Evolutionary conservation across 2,113 vertebrate genomes (phyloP).

Genomic region (Taurulus bubalis): DNA sequence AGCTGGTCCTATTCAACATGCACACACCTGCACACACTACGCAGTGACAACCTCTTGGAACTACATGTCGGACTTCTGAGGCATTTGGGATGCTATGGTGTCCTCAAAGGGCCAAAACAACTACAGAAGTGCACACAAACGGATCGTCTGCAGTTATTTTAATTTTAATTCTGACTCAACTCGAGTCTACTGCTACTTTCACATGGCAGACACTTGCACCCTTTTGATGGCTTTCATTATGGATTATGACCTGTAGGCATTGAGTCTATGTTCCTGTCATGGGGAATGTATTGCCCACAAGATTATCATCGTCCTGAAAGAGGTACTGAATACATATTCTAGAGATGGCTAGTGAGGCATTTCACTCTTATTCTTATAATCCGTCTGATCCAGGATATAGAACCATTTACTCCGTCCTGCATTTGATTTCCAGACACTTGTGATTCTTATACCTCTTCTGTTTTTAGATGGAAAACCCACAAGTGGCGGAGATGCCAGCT

Average conservation of each 20-base stretch:
- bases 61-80: neutral
- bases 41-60: neutral
- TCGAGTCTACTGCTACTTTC: neutral
- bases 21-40: neutral
- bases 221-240: neutral
- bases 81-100: neutral
- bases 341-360: neutral
- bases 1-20: neutral
- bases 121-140: no score
- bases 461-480: constrained; percentile 94
- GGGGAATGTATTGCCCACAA: neutral
- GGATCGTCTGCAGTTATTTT: neutral
- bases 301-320: no score
- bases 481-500: constrained; percentile 97
- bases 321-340: no score
- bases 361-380: neutral
- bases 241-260: neutral
- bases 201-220: neutral
- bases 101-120: neutral
- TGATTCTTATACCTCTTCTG: neutral
- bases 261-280: neutral
- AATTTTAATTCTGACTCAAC: neutral
- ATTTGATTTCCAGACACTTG: neutral
- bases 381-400: neutral
- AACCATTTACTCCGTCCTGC: neutral